Evolutionary conservation across 2,113 vertebrate genomes (phyloP).

Genomic region (Malaclemys terrapin): DNA sequence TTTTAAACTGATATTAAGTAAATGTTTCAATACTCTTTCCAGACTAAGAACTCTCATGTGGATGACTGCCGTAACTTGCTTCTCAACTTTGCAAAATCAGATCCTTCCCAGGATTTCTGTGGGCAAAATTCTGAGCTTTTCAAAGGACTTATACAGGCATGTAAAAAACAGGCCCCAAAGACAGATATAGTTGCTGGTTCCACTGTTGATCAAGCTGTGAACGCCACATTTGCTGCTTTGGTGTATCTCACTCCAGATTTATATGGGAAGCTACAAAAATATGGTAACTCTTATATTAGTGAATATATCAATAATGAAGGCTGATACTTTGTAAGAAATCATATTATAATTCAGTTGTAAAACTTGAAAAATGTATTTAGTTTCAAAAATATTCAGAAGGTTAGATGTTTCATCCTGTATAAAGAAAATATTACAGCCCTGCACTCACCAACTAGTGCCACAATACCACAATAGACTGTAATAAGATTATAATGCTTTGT

Average conservation of each 20-base stretch:
- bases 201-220: conserved; percentile 95
- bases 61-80: conserved; percentile 87
- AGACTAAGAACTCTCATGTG: conserved; percentile 79
- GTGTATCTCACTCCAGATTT: conserved; percentile 95
- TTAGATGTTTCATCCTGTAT: neutral
- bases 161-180: conserved; percentile 91
- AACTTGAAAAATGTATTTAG: neutral
- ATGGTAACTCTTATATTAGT: conserved; percentile 89
- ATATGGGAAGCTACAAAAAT: conserved; percentile 87
- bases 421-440: neutral
- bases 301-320: conserved; percentile 78
- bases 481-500: neutral
- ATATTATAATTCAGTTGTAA: conserved; percentile 44
- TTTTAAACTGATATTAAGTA: neutral
- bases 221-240: conserved; percentile 96
- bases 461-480: neutral
- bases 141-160: conserved; percentile 88
- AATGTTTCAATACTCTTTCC: conserved; percentile 14
- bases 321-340: conserved; percentile 64
- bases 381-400: neutral
- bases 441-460: neutral
- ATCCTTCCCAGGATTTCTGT: conserved; percentile 87
- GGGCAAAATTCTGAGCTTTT: conserved; percentile 90
- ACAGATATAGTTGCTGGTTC: conserved; percentile 90
- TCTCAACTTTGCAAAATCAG: conserved; percentile 91